These are phyloP conservation scores for Poeciliopsis prolifica DNA, from an alignment of 2,113 vertebrate genomes.

Conservation along the genomic window DNA sequence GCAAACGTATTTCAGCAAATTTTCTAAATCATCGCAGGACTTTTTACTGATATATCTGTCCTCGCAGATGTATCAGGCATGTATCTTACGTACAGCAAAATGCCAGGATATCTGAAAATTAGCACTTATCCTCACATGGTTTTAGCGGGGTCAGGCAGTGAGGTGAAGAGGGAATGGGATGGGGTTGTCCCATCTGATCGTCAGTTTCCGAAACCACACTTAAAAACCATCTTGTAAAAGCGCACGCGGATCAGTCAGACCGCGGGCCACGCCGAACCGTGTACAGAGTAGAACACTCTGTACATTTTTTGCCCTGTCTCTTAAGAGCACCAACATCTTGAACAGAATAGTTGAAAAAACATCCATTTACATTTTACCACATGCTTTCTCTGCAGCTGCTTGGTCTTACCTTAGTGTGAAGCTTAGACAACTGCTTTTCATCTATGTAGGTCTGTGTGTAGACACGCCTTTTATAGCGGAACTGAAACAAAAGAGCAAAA, in stretches of 20 bases:
- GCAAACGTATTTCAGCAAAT: background rate
- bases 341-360: too few relatives aligned
- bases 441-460: conserved; percentile 93
- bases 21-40: background rate
- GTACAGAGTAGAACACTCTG: too few relatives aligned
- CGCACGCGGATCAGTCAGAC: too few relatives aligned
- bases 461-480: conserved; percentile 96
- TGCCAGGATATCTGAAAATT: background rate
- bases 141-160: too few relatives aligned
- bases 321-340: background rate
- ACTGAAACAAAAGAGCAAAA: conserved; percentile 79
- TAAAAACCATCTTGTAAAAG: too few relatives aligned
- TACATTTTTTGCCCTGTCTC: too few relatives aligned
- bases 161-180: too few relatives aligned
- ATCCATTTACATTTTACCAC: background rate
- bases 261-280: too few relatives aligned
- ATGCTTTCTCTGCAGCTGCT: background rate
- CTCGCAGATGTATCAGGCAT: background rate
- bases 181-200: too few relatives aligned
- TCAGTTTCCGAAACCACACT: too few relatives aligned
- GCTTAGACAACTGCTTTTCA: conserved; percentile 95
- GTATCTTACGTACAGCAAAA: background rate
- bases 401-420: conserved; percentile 92
- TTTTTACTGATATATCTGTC: background rate
- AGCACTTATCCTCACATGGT: background rate